Evolutionary conservation across 2,113 vertebrate genomes (phyloP).

Genomic region (Elephas maximus): DNA sequence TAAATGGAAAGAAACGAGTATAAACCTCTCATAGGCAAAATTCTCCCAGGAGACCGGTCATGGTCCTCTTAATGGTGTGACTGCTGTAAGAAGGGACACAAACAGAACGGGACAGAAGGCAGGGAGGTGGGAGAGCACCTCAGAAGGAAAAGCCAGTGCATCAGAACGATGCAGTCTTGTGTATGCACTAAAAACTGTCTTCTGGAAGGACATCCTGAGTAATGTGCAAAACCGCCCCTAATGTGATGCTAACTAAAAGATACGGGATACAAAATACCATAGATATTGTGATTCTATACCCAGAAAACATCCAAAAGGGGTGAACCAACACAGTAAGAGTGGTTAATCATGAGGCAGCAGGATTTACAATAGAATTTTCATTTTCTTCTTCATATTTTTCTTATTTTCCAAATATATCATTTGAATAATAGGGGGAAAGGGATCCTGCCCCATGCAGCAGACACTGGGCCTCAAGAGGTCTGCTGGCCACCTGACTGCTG

Average conservation of each 20-base stretch:
- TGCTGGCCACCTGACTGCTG: background rate
- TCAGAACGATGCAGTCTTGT: background rate
- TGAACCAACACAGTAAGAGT: background rate
- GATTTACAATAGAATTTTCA: background rate
- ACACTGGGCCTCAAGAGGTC: background rate
- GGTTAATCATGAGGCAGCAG: background rate
- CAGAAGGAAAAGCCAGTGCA: background rate
- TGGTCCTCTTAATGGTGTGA: fast-evolving
- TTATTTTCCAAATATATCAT: background rate
- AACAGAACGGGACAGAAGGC: background rate
- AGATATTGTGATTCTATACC: fast-evolving
- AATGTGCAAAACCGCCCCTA: background rate
- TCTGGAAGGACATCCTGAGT: background rate
- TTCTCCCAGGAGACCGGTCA: background rate
- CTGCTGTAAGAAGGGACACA: background rate
- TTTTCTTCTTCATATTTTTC: background rate
- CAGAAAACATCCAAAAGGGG: background rate
- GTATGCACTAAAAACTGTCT: too few relatives aligned
- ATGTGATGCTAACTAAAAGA: background rate
- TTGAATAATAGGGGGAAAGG: background rate
- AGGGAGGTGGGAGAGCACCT: background rate
- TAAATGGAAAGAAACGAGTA: background rate
- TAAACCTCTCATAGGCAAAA: background rate
- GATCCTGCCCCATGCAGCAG: background rate
- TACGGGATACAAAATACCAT: background rate